These are phyloP conservation scores for Hassar affinis DNA, from an alignment of 2,113 vertebrate species.

Conservation along the genomic window DNA sequence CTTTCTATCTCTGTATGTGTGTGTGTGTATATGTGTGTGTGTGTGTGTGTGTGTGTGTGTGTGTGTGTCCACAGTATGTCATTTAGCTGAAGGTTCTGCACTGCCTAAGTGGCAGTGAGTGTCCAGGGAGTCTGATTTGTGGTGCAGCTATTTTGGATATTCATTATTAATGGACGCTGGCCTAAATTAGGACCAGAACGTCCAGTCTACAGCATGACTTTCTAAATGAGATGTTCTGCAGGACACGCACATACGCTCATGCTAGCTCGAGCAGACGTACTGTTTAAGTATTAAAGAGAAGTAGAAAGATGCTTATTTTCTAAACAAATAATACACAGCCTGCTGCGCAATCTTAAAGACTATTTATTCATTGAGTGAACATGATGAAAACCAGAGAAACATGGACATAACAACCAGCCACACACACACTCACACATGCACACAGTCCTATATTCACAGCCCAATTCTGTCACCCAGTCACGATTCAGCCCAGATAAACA, in stretches of 20 bases:
- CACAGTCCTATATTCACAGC: constrained; percentile 41
- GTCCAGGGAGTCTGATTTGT: constrained; percentile 57
- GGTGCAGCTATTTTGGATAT: constrained; percentile 58
- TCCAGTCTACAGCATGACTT: constrained; percentile 43
- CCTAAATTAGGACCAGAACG: constrained; percentile 52
- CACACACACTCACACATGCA: constrained; percentile 10
- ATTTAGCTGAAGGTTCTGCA: constrained; percentile 41
- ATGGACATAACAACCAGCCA: background rate
- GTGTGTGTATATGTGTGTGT: constrained; percentile 16
- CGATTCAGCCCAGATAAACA: constrained; percentile 42
- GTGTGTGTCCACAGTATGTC: constrained; percentile 26
- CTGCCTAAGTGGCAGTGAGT: constrained; percentile 43
- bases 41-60: constrained; percentile 23
- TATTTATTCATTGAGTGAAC: constrained; percentile 23
- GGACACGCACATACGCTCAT: constrained; percentile 34
- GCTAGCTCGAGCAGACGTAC: constrained; percentile 1
- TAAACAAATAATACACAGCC: constrained; percentile 1
- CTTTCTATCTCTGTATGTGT: too few relatives aligned
- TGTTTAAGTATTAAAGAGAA: constrained; percentile 10
- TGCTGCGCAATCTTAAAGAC: background rate
- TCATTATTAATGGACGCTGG: constrained; percentile 61
- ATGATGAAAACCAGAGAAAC: constrained; percentile 24
- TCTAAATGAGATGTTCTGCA: constrained; percentile 44
- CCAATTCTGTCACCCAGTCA: constrained; percentile 42
- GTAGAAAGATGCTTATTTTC: constrained; percentile 11